Conservation (phyloP, 2,888 invertebrate species). For the Psylliodes chrysocephalus region DNA sequence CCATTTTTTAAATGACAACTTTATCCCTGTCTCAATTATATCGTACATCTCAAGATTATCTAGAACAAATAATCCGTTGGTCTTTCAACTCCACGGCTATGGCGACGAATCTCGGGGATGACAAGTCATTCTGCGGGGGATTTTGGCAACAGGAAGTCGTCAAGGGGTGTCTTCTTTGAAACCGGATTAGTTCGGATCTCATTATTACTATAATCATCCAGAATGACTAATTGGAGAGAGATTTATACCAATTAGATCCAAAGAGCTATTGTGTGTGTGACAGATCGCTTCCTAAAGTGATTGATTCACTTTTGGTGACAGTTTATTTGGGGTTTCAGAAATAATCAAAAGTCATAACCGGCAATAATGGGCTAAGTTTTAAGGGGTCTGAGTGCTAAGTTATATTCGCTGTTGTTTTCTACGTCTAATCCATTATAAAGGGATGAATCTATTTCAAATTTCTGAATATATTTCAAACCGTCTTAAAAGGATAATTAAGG, state of each 20-base stretch:
- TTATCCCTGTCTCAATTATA: too few species aligned
- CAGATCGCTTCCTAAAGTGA: constrained; percentile 31
- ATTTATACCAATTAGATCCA: constrained; percentile 43
- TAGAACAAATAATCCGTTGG: too few species aligned
- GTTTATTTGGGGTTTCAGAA: constrained; percentile 10
- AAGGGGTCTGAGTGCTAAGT: constrained; percentile 2
- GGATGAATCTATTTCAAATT: too few species aligned
- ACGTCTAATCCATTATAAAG: too few species aligned
- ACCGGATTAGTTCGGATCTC: constrained; percentile 47
- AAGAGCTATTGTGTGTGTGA: constrained; percentile 30
- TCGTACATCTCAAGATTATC: too few species aligned
- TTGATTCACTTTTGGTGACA: constrained; percentile 29
- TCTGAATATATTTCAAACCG: too few species aligned
- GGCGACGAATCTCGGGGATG: constrained; percentile 44
- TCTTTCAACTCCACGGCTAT: not conserved
- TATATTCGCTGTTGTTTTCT: too few species aligned
- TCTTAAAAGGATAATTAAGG: too few species aligned
- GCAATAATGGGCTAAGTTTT: constrained; percentile 13
- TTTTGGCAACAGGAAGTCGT: constrained; percentile 39
- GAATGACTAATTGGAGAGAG: constrained; percentile 49
- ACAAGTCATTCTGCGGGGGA: constrained; percentile 42
- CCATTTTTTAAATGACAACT: too few species aligned
- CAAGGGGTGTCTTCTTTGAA: constrained; percentile 42
- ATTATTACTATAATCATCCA: constrained; percentile 45
- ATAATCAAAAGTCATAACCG: constrained; percentile 6